These are phyloP conservation scores for Rousettus leschenaultii DNA, from an alignment of 2,113 vertebrate genomes.

Conservation along the genomic window DNA sequence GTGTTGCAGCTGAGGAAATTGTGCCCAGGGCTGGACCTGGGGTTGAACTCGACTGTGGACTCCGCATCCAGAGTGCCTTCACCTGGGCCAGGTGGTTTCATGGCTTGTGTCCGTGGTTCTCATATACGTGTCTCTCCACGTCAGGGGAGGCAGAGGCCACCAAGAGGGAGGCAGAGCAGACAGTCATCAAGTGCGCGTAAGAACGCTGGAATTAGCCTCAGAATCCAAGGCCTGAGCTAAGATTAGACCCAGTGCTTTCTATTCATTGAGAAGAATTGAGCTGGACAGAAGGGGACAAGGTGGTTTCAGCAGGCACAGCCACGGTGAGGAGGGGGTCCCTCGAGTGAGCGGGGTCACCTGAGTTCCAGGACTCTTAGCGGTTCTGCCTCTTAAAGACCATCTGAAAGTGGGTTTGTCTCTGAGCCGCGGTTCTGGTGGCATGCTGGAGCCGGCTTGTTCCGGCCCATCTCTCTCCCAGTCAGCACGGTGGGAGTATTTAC, in stretches of 20 bases:
- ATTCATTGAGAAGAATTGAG: not conserved
- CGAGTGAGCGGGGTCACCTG: too few species aligned
- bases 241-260: not conserved
- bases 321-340: not conserved
- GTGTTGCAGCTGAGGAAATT: not conserved
- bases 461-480: not conserved
- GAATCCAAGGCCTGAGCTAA: not conserved
- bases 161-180: not conserved
- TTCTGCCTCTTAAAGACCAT: not conserved
- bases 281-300: not conserved
- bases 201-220: not conserved
- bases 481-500: not conserved
- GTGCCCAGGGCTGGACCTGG: not conserved
- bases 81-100: not conserved
- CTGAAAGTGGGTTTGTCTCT: not conserved
- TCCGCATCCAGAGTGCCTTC: not conserved
- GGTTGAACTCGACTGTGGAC: not conserved
- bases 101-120: not conserved
- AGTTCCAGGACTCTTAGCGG: not conserved
- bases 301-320: not conserved
- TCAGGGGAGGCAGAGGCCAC: not conserved
- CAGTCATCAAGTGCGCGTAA: accelerated
- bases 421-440: not conserved
- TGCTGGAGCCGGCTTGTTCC: not conserved
- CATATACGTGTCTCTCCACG: not conserved